Evolutionary conservation across 2,888 invertebrate species (phyloP).

Genomic region (Ennomos fuscantarius): DNA sequence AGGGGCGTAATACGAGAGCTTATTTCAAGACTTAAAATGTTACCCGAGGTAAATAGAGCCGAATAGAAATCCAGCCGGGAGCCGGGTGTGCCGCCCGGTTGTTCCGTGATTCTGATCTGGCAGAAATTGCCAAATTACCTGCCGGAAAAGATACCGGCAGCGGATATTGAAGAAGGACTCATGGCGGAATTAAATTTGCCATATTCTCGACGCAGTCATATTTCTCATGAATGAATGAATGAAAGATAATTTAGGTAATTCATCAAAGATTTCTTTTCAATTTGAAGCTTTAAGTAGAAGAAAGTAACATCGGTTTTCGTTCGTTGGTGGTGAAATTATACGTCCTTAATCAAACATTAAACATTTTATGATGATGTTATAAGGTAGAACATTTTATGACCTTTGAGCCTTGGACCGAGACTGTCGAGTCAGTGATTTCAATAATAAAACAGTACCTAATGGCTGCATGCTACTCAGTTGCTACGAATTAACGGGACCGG

Average conservation of each 20-base stretch:
- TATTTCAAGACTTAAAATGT: slow-evolving; percentile 13
- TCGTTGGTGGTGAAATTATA: neutral
- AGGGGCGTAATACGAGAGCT: slow-evolving; percentile 12
- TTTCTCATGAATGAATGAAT: slow-evolving; percentile 8
- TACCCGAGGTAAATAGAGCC: slow-evolving; percentile 6
- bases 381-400: too few species aligned
- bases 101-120: slow-evolving; percentile 20
- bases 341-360: neutral
- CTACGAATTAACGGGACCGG: too few species aligned
- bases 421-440: too few species aligned
- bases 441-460: too few species aligned
- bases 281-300: slow-evolving; percentile 1
- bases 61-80: slow-evolving; percentile 16
- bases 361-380: too few species aligned
- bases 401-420: too few species aligned
- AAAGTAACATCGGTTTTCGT: slow-evolving; percentile 3
- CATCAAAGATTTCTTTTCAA: slow-evolving; percentile 10
- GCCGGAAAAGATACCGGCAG: slow-evolving; percentile 48
- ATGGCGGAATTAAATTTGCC: slow-evolving; percentile 40
- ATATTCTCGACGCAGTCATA: slow-evolving; percentile 15
- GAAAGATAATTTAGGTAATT: slow-evolving; percentile 7
- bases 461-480: too few species aligned
- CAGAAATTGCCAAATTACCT: slow-evolving; percentile 46
- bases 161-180: slow-evolving; percentile 42
- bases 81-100: slow-evolving; percentile 12